Evolutionary conservation across 2,888 invertebrate species (phyloP).

Genomic region (Adelphocoris suturalis): DNA sequence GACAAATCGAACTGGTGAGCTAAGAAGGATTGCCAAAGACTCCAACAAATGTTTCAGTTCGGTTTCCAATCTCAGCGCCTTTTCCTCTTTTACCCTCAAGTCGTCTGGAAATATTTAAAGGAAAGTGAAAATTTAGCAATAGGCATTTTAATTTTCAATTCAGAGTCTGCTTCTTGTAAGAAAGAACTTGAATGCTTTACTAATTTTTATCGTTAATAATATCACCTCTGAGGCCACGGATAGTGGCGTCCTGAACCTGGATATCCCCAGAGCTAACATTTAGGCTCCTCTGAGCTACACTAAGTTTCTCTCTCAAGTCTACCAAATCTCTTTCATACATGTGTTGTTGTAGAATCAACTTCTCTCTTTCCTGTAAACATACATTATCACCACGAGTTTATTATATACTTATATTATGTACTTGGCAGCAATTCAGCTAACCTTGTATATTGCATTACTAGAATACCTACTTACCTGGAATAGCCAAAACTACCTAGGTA

Average conservation of each 20-base stretch:
- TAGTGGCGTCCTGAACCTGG: constrained; percentile 82
- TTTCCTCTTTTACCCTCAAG: constrained; percentile 85
- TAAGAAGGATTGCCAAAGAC: constrained; percentile 85
- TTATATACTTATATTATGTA: too few species aligned
- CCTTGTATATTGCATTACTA: too few species aligned
- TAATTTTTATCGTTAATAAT: too few species aligned
- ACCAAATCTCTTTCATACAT: constrained; percentile 87
- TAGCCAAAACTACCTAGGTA: too few species aligned
- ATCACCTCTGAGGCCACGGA: constrained; percentile 74
- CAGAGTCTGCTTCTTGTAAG: background rate
- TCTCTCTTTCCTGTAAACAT: constrained; percentile 83
- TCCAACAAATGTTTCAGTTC: constrained; percentile 86
- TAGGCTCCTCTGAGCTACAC: constrained; percentile 83
- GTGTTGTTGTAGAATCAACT: constrained; percentile 86
- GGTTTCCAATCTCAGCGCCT: constrained; percentile 83
- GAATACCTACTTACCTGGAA: too few species aligned
- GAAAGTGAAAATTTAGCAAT: background rate
- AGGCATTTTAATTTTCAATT: background rate
- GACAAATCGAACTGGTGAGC: constrained; percentile 86
- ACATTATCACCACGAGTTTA: too few species aligned
- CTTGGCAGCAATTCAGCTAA: too few species aligned
- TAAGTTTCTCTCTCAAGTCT: constrained; percentile 84
- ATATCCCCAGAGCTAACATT: constrained; percentile 85
- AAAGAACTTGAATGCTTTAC: background rate
- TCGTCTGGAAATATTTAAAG: constrained; percentile 81